phyloP scores from a whole-genome alignment of 2,888 invertebrate genomes.

The Spialia ferax region DNA sequence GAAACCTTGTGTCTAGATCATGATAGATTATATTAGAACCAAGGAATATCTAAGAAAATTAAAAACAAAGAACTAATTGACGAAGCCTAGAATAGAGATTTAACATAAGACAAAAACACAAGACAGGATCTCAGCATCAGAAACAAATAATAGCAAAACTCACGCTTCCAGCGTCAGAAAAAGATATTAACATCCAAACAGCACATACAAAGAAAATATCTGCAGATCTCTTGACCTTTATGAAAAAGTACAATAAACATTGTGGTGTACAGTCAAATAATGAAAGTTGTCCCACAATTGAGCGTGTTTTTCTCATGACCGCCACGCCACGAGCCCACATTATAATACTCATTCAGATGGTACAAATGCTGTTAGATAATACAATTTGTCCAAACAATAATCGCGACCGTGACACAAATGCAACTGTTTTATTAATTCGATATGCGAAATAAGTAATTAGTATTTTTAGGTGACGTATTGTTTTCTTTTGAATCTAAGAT shows the following conservation, averaged over 20 bases:
- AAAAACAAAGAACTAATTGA: not conserved
- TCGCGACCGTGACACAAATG: conserved; percentile 31
- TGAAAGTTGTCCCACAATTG: conserved; percentile 45
- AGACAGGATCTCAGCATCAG: not conserved
- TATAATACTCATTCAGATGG: conserved; percentile 30
- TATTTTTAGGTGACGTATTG: not conserved
- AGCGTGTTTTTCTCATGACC: conserved; percentile 63
- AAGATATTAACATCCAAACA: not conserved
- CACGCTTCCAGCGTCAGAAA: not conserved
- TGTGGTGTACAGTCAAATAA: conserved; percentile 32
- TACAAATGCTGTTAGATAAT: conserved; percentile 36
- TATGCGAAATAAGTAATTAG: not conserved
- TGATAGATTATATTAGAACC: no score
- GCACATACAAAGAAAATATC: conserved; percentile 31
- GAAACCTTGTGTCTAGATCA: no score
- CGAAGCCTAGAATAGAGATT: not conserved
- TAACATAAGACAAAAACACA: not conserved
- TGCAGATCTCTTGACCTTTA: conserved; percentile 42
- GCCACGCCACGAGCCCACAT: conserved; percentile 49
- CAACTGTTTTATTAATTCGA: not conserved
- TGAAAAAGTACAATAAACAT: conserved; percentile 41
- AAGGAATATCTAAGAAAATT: not conserved
- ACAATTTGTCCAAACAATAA: conserved; percentile 25
- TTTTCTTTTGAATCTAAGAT: not conserved
- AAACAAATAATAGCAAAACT: not conserved